Evolutionary conservation across 2,888 invertebrate species (phyloP).

Genomic region (Phymatocera aterrima): DNA sequence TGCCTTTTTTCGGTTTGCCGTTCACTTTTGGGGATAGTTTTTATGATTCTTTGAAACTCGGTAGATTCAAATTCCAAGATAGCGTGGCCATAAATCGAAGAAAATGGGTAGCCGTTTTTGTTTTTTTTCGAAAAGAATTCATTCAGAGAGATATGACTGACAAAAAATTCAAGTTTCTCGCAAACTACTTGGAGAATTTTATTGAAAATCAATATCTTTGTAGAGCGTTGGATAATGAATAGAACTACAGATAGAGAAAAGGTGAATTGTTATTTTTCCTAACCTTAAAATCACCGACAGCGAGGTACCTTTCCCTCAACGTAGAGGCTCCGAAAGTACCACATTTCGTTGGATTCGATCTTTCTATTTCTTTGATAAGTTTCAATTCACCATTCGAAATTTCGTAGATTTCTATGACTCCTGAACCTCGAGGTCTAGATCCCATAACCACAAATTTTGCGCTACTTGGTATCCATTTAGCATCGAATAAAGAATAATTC

Average conservation of each 20-base stretch:
- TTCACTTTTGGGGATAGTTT: neutral
- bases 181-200: too few relatives aligned
- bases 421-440: conserved; percentile 89
- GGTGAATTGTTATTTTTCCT: neutral
- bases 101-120: too few relatives aligned
- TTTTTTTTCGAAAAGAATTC: too few relatives aligned
- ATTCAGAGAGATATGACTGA: too few relatives aligned
- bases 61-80: too few relatives aligned
- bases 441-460: conserved; percentile 95
- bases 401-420: conserved; percentile 89
- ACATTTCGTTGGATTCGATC: conserved; percentile 93
- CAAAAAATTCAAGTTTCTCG: too few relatives aligned
- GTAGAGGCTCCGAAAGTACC: conserved; percentile 94
- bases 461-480: conserved; percentile 97
- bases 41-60: conserved; percentile 24
- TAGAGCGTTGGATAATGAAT: too few relatives aligned
- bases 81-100: too few relatives aligned
- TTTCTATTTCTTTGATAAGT: conserved; percentile 84
- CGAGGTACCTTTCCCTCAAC: conserved; percentile 87
- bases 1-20: neutral
- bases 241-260: too few relatives aligned
- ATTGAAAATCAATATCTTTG: too few relatives aligned
- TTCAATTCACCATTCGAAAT: conserved; percentile 85
- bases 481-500: conserved; percentile 92
- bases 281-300: conserved; percentile 90